Conservation (phyloP, 2,888 invertebrate genomes). For the Diarsia rubi region DNA sequence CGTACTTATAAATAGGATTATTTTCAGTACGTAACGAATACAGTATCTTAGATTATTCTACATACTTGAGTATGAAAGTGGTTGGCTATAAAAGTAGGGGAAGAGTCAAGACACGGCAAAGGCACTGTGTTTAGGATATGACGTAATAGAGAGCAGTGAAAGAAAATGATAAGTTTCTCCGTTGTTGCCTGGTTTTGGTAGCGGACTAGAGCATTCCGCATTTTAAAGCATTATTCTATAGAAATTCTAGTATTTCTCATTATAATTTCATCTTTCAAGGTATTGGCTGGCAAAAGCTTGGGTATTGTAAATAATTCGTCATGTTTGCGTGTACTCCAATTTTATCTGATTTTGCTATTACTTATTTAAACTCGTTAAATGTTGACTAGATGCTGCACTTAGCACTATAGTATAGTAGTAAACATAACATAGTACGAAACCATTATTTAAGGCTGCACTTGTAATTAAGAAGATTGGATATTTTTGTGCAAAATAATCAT, state of each 20-base stretch:
- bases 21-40: conserved; percentile 11
- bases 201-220: background rate
- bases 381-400: background rate
- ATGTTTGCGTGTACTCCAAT: conserved; percentile 15
- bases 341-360: conserved; percentile 5
- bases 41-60: background rate
- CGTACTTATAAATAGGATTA: background rate
- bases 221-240: background rate
- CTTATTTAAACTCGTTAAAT: background rate
- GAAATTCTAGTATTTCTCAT: background rate
- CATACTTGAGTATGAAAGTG: background rate
- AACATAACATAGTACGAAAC: too few species aligned
- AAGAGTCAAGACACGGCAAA: background rate
- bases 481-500: background rate
- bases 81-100: background rate
- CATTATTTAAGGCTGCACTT: background rate
- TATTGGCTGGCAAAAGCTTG: conserved; percentile 23
- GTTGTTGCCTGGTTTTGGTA: background rate
- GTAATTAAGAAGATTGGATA: background rate
- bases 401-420: too few species aligned
- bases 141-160: background rate
- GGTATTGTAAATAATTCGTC: conserved; percentile 21
- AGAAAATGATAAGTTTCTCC: background rate
- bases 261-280: conserved; percentile 7
- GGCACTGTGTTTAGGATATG: background rate